Evolutionary conservation across 2,888 invertebrate species (phyloP).

Genomic region (Amblyjoppa fuscipennis): DNA sequence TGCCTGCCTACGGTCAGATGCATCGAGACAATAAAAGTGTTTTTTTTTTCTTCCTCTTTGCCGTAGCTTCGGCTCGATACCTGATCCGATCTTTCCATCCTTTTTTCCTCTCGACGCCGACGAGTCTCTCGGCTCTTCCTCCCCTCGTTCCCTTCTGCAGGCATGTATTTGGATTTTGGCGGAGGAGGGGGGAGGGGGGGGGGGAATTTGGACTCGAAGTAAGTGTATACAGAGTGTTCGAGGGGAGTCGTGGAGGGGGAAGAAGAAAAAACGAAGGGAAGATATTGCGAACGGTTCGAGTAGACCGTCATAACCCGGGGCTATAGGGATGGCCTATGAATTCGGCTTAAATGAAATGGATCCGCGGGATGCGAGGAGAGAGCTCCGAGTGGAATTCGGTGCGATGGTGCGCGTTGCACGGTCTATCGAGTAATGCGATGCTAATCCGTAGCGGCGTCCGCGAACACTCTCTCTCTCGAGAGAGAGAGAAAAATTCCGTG

Average conservation of each 20-base stretch:
- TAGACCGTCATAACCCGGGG: constrained; percentile 72
- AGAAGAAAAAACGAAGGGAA: constrained; percentile 49
- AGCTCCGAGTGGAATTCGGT: not conserved
- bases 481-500: constrained; percentile 23
- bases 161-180: constrained; percentile 4
- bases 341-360: constrained; percentile 85
- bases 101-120: constrained; percentile 34
- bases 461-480: constrained; percentile 35
- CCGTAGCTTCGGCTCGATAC: constrained; percentile 60
- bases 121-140: not conserved
- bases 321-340: constrained; percentile 82
- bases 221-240: constrained; percentile 60
- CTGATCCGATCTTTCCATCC: constrained; percentile 69
- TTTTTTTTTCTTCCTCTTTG: constrained; percentile 59
- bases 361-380: constrained; percentile 70
- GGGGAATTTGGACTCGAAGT: constrained; percentile 8
- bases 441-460: constrained; percentile 79
- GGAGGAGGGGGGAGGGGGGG: constrained; percentile 49
- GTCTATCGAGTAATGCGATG: constrained; percentile 81
- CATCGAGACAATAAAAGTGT: constrained; percentile 82
- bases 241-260: constrained; percentile 46
- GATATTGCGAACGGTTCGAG: constrained; percentile 55
- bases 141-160: constrained; percentile 25
- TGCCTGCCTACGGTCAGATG: constrained; percentile 84
- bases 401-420: constrained; percentile 43